Percentiles rank a stretch among this genome's conserved stretches.
These are phyloP conservation scores for Motacilla tschutschensis DNA, from an alignment of 2,113 vertebrate species.

Conservation along the genomic window DNA sequence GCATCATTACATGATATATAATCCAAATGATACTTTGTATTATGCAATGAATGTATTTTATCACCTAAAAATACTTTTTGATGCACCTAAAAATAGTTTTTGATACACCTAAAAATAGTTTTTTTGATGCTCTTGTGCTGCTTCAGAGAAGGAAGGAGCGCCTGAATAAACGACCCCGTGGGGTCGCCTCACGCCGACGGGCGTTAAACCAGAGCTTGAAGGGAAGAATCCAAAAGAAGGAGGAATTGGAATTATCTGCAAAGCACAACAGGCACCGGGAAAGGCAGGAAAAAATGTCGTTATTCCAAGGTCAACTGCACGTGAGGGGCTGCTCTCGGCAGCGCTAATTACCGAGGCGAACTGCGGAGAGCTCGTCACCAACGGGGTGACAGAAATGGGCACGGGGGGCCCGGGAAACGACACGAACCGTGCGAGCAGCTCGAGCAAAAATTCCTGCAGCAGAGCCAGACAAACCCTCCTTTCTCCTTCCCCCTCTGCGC, in stretches of 20 bases:
- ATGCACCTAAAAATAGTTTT: not conserved
- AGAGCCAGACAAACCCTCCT: conserved; percentile 42
- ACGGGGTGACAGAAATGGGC: not conserved
- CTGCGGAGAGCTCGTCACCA: not conserved
- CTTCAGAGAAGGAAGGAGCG: not conserved
- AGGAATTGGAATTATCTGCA: not conserved
- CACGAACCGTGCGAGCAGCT: not conserved
- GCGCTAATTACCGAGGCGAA: not conserved
- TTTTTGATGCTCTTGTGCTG: accelerated
- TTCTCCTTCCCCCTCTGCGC: conserved; percentile 19
- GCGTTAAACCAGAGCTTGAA: not conserved
- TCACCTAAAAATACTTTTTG: not conserved
- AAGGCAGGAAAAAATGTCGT: not conserved
- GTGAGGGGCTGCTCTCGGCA: not conserved
- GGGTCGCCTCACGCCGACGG: accelerated
- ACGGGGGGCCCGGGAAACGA: not conserved
- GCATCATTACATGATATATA: accelerated
- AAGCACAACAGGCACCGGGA: not conserved
- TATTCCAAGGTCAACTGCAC: not conserved
- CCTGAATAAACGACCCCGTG: not conserved
- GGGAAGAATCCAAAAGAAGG: not conserved
- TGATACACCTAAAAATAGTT: not conserved
- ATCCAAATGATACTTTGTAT: accelerated
- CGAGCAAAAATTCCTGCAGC: not conserved
- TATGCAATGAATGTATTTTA: not conserved